Conservation (phyloP, 2,888 invertebrate genomes). For the Pseudococcus jackbeardsleyi region DNA sequence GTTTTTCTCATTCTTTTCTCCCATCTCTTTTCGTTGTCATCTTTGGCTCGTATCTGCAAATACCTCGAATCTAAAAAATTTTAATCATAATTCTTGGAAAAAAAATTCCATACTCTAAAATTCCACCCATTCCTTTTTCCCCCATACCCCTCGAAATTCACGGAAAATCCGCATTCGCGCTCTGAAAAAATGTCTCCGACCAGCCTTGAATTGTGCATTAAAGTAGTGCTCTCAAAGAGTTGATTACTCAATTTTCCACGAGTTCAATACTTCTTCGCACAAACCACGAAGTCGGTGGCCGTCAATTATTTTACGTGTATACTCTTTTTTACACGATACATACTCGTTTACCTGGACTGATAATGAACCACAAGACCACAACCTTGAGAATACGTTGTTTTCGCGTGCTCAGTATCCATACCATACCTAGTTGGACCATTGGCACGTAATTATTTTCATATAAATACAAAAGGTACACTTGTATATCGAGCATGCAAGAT, state of each 20-base stretch:
- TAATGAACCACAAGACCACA: background rate
- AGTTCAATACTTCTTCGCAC: background rate
- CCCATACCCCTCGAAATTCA: no score
- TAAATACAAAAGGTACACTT: background rate
- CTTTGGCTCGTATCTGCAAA: no score
- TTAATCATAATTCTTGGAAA: no score
- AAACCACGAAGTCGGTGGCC: conserved; percentile 7
- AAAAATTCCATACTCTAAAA: no score
- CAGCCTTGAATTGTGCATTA: background rate
- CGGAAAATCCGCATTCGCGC: no score
- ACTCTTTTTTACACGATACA: background rate
- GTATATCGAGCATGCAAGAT: background rate
- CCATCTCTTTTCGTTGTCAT: no score
- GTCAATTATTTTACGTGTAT: background rate
- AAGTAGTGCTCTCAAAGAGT: no score
- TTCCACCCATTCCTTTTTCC: no score
- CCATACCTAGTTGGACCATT: background rate
- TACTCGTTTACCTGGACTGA: background rate
- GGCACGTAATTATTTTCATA: background rate
- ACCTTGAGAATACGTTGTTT: background rate
- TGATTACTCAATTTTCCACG: background rate
- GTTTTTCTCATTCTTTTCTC: no score
- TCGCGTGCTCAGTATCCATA: background rate
- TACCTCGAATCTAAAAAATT: no score
- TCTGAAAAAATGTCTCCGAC: no score